These are phyloP conservation scores for Kryphioiulus occultus DNA, from an alignment of 2,888 invertebrate genomes.

Conservation along the genomic window DNA sequence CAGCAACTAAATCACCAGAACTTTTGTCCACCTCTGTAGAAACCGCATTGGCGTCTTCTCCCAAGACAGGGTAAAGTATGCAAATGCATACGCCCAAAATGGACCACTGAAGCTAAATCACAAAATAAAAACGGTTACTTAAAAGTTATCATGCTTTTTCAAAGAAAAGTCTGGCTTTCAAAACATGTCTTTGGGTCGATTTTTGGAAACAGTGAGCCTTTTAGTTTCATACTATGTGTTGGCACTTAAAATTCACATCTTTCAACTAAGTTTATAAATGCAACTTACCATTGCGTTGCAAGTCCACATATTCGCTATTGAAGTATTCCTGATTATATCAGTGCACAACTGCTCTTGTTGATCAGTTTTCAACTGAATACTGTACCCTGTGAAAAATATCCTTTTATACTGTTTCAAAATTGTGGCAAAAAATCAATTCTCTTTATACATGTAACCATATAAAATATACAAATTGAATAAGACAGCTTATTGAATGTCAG, in stretches of 20 bases:
- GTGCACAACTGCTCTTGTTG: background rate
- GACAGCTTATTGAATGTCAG: background rate
- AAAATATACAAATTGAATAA: background rate
- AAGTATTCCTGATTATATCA: background rate
- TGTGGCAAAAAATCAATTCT: background rate
- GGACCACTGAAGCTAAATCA: background rate
- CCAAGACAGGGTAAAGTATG: background rate
- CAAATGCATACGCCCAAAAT: conserved; percentile 13
- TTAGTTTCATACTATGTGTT: no score
- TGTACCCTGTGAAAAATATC: background rate
- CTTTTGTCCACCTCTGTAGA: background rate
- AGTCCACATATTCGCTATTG: background rate
- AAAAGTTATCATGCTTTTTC: background rate
- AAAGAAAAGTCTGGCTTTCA: background rate
- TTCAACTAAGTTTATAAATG: background rate
- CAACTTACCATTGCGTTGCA: background rate
- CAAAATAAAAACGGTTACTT: background rate
- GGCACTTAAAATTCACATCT: no score
- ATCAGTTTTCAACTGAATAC: background rate
- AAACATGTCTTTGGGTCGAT: no score
- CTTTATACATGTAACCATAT: background rate
- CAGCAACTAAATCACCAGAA: conserved; percentile 38
- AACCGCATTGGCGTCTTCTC: background rate
- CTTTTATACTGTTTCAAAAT: background rate
- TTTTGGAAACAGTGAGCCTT: no score